Evolutionary conservation across 2,888 invertebrate genomes (phyloP).

Genomic region (Pecten maximus): DNA sequence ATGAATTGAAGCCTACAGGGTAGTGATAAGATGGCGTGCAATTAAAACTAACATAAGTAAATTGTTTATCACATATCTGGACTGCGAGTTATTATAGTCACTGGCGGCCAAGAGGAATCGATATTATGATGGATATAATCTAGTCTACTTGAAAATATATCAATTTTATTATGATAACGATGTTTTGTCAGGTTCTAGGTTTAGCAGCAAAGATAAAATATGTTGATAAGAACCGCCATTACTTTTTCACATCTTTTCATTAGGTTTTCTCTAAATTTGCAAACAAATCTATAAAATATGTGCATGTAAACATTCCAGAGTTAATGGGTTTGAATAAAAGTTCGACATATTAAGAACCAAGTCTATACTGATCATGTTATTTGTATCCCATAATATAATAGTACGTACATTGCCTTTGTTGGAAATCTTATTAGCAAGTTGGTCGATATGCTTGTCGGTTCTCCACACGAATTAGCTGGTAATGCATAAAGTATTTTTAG

Average conservation of each 20-base stretch:
- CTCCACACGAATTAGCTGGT: too few relatives aligned
- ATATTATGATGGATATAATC: neutral
- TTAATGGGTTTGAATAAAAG: too few relatives aligned
- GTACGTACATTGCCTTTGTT: too few relatives aligned
- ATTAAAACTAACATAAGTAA: neutral
- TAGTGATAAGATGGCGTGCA: neutral
- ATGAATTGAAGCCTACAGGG: neutral
- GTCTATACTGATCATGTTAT: too few relatives aligned
- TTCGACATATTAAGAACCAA: too few relatives aligned
- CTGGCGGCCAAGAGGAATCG: neutral
- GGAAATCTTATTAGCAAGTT: too few relatives aligned
- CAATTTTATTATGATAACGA: constrained; percentile 5
- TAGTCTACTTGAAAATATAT: neutral
- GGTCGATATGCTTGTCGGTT: too few relatives aligned
- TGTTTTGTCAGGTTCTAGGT: neutral
- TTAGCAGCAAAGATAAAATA: neutral
- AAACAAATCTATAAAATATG: neutral
- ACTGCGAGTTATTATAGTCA: neutral
- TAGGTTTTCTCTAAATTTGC: neutral
- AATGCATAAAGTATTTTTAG: neutral
- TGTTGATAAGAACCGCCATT: neutral
- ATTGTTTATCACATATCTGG: neutral
- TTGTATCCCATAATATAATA: too few relatives aligned
- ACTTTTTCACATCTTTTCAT: neutral
- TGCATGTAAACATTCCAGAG: too few relatives aligned